Percentiles rank a stretch among this genome's conserved stretches.
Conservation (phyloP, 2,113 vertebrate species). For the Lichenostomus cassidix region DNA sequence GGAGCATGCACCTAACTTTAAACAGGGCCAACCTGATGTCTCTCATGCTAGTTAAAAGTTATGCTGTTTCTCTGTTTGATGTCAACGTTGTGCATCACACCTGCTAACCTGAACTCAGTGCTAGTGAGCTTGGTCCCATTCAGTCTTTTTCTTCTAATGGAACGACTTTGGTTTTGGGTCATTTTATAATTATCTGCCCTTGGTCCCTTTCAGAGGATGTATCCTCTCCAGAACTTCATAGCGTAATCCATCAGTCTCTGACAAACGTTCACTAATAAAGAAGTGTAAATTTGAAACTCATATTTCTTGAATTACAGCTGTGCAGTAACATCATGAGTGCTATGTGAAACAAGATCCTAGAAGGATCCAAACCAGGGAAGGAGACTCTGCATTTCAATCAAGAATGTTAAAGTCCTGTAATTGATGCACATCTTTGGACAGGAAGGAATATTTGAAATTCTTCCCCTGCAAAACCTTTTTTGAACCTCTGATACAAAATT, state of each 20-base stretch:
- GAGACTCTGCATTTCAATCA: not conserved
- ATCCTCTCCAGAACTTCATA: not conserved
- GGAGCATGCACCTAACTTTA: not conserved
- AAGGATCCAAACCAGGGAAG: not conserved
- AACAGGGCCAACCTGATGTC: not conserved
- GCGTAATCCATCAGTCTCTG: too few relatives aligned
- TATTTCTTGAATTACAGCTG: not conserved
- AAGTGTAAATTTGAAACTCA: not conserved
- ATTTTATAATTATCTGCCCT: not conserved
- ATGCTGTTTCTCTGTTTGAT: not conserved
- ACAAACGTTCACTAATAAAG: not conserved
- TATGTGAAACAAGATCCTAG: not conserved
- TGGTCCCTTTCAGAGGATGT: not conserved
- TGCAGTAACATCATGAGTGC: not conserved
- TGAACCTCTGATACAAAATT: not conserved
- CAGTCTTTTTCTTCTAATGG: not conserved
- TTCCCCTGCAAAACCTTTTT: not conserved
- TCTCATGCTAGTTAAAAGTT: not conserved
- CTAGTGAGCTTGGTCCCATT: not conserved
- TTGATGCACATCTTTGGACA: not conserved
- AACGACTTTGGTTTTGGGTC: rapidly evolving
- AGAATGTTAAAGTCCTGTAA: not conserved
- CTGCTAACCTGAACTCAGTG: not conserved
- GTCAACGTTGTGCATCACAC: not conserved
- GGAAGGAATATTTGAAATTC: not conserved